These are phyloP conservation scores for Microhierax caerulescens DNA, from an alignment of 2,797 vertebrate genomes.

Conservation along the genomic window DNA sequence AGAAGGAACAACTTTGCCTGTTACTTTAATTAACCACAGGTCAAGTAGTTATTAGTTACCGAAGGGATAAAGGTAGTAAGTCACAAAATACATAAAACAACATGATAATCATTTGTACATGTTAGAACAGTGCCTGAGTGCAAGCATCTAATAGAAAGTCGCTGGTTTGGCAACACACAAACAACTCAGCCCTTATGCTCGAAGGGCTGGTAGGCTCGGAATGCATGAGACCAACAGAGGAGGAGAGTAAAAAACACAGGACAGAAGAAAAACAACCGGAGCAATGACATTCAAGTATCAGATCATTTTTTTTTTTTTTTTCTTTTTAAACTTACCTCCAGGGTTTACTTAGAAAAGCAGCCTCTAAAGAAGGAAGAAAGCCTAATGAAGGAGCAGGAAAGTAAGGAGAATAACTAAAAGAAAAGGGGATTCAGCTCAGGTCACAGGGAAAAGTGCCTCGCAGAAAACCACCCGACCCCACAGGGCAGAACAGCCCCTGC, in stretches of 20 bases:
- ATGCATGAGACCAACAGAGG: neutral
- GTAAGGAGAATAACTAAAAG: fast-evolving
- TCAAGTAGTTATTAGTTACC: neutral
- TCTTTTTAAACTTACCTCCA: neutral
- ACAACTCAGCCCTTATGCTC: neutral
- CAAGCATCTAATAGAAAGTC: neutral
- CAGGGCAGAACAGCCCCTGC: fast-evolving
- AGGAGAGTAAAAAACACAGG: neutral
- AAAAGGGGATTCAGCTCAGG: fast-evolving
- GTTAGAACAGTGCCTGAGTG: neutral
- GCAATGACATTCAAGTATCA: neutral
- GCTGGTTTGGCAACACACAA: neutral
- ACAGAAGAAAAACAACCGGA: neutral
- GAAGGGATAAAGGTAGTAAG: neutral
- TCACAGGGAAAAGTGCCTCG: fast-evolving
- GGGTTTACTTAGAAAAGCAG: neutral
- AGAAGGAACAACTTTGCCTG: neutral
- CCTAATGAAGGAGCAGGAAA: neutral
- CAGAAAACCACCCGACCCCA: neutral
- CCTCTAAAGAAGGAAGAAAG: neutral
- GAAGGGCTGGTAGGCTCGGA: neutral
- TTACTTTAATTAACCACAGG: neutral
- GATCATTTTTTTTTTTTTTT: no score
- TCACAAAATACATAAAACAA: neutral
- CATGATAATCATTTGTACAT: neutral